A percentile compares a stretch with the other conserved stretches of the same genome.
These are phyloP conservation scores for Lordiphosa collinella DNA, from an alignment of 1,140 invertebrate species.

Conservation along the genomic window DNA sequence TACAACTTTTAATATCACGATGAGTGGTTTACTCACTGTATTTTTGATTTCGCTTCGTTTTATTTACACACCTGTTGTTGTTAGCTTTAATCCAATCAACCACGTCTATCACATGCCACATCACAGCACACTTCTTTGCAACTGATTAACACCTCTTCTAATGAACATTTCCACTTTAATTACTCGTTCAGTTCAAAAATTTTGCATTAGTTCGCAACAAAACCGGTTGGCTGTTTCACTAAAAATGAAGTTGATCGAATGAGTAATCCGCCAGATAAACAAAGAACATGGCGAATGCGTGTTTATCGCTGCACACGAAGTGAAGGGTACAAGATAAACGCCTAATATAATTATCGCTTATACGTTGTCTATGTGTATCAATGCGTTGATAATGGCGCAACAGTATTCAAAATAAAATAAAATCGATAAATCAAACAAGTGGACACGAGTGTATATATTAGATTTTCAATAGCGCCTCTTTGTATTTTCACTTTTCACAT, in stretches of 20 bases:
- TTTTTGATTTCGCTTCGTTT: conserved; percentile 2
- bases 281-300: conserved; percentile 28
- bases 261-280: conserved; percentile 62
- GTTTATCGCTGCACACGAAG: conserved; percentile 27
- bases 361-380: conserved; percentile 36
- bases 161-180: not conserved
- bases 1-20: not conserved
- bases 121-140: conserved; percentile 13
- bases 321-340: conserved; percentile 52
- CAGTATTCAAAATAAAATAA: conserved; percentile 68
- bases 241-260: conserved; percentile 14
- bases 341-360: conserved; percentile 73
- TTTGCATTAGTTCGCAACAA: conserved; percentile 29
- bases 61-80: conserved; percentile 60
- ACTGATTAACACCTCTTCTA: conserved; percentile 47
- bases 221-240: conserved; percentile 10
- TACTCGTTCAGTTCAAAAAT: not conserved
- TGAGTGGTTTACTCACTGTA: not conserved
- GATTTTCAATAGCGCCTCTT: conserved; percentile 1
- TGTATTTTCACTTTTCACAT: not conserved
- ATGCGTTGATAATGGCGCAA: conserved; percentile 74
- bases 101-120: conserved; percentile 54
- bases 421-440: conserved; percentile 53
- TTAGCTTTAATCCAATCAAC: conserved; percentile 28
- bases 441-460: too few relatives aligned